Conservation (phyloP, 1,140 invertebrate species). For the Thaumetopoea pityocampa region DNA sequence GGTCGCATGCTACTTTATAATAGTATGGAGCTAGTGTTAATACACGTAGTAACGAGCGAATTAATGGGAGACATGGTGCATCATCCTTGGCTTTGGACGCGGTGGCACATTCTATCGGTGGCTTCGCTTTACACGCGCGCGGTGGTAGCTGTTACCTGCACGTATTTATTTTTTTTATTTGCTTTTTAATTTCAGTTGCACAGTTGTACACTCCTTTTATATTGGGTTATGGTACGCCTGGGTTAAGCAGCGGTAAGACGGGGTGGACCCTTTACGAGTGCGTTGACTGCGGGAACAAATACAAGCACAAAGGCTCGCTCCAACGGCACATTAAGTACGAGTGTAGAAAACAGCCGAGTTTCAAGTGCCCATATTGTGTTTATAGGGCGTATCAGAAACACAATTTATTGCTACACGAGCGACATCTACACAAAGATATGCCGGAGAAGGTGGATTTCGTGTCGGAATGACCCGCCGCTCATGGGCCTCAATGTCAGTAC, state of each 20-base stretch:
- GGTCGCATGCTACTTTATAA: conserved; percentile 30
- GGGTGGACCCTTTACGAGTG: conserved; percentile 75
- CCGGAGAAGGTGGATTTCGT: conserved; percentile 72
- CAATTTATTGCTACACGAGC: conserved; percentile 72
- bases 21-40: conserved; percentile 33
- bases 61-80: conserved; percentile 75
- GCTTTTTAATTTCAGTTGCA: conserved; percentile 73
- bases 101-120: conserved; percentile 53
- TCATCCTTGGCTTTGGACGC: conserved; percentile 58
- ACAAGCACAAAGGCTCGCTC: conserved; percentile 76
- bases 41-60: conserved; percentile 45
- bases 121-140: conserved; percentile 54
- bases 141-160: conserved; percentile 62
- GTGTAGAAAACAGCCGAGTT: conserved; percentile 81
- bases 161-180: conserved; percentile 71
- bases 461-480: conserved; percentile 60
- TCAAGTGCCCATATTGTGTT: conserved; percentile 78
- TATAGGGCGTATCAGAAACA: conserved; percentile 75
- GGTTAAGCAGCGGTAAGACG: conserved; percentile 56
- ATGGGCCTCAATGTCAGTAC: conserved; percentile 54
- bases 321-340: conserved; percentile 81
- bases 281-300: conserved; percentile 78
- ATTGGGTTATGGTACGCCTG: conserved; percentile 65
- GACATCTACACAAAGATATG: conserved; percentile 70
- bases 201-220: conserved; percentile 73